Evolutionary conservation across 2,888 invertebrate genomes (phyloP).

Genomic region (Coelopa pilipes): DNA sequence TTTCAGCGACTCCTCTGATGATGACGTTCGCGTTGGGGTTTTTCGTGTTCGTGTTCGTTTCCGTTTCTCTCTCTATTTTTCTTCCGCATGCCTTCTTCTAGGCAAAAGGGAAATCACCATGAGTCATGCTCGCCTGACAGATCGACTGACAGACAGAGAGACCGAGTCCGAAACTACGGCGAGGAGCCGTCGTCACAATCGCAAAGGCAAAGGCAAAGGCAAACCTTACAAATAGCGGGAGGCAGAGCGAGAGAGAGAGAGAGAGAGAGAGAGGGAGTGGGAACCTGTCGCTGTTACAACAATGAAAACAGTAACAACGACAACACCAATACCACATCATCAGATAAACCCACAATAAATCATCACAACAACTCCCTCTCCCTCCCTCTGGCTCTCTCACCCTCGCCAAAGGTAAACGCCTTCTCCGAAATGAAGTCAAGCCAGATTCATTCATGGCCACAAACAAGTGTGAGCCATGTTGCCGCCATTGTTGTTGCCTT

Average conservation of each 20-base stretch:
- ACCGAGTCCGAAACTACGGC: not conserved
- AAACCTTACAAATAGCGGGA: not conserved
- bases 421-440: constrained; percentile 7
- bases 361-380: constrained; percentile 19
- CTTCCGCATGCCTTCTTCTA: too few species aligned
- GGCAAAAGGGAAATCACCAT: too few species aligned
- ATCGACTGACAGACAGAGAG: not conserved
- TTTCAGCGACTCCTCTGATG: too few species aligned
- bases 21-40: too few species aligned
- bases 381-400: not conserved
- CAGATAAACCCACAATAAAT: constrained; percentile 34
- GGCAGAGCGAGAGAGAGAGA: not conserved
- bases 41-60: too few species aligned
- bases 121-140: too few species aligned
- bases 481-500: too few species aligned
- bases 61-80: too few species aligned
- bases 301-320: too few species aligned
- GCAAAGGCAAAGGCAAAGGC: not conserved
- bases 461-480: constrained; percentile 17
- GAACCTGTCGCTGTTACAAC: constrained; percentile 5
- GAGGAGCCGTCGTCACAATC: too few species aligned
- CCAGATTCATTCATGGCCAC: constrained; percentile 12
- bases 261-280: not conserved
- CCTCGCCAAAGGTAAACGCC: not conserved
- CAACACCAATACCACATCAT: constrained; percentile 1